Percentiles rank a stretch among this genome's conserved stretches.
Evolutionary conservation across 2,888 invertebrate species (phyloP).

Genomic region (Diarsia dahlii): DNA sequence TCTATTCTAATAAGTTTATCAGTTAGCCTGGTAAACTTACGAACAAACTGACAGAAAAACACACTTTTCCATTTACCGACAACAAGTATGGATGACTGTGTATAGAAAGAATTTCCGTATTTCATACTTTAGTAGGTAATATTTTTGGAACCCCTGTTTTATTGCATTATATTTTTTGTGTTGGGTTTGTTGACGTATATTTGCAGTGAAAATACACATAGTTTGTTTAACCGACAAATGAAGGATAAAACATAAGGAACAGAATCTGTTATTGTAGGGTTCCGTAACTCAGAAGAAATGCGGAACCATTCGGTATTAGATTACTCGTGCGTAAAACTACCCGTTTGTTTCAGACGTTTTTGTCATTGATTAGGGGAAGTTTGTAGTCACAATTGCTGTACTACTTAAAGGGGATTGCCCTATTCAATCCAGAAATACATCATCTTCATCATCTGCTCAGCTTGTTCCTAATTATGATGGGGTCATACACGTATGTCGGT

Average conservation of each 20-base stretch:
- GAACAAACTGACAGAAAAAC: too few relatives aligned
- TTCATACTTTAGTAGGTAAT: neutral
- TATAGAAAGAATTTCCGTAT: neutral
- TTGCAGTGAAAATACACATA: neutral
- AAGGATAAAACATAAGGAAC: neutral
- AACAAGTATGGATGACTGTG: neutral
- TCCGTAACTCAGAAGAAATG: neutral
- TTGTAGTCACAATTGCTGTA: neutral
- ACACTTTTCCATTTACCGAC: neutral
- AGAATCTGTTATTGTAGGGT: neutral
- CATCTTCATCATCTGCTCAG: too few relatives aligned
- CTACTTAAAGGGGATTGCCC: too few relatives aligned
- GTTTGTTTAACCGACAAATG: neutral
- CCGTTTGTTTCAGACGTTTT: constrained; percentile 2
- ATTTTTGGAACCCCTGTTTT: constrained; percentile 16
- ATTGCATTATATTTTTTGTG: constrained; percentile 10
- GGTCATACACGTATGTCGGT: neutral
- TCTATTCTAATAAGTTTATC: too few relatives aligned
- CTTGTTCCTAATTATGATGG: too few relatives aligned
- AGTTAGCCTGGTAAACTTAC: too few relatives aligned
- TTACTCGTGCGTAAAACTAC: neutral
- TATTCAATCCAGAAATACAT: too few relatives aligned
- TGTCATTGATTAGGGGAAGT: neutral
- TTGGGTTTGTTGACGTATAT: neutral
- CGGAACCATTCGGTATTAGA: neutral